Evolutionary conservation across 1,140 invertebrate genomes (phyloP).

Genomic region (Tetraneura akinire): DNA sequence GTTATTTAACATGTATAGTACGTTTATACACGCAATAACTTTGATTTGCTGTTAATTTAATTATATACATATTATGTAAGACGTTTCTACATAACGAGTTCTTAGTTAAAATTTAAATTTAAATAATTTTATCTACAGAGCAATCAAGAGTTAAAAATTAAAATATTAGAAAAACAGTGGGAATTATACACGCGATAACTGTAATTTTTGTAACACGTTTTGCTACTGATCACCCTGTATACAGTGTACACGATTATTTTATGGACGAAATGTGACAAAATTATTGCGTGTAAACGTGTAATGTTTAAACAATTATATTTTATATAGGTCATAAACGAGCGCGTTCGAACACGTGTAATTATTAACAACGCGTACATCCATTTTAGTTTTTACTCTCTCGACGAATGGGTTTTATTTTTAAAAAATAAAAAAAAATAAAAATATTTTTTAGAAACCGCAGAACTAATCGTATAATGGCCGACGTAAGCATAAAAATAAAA

Average conservation of each 20-base stretch:
- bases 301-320: not conserved
- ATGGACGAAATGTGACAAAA: not conserved
- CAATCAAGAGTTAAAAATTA: no score
- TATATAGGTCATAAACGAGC: not conserved
- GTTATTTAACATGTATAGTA: not conserved
- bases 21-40: not conserved
- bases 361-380: not conserved
- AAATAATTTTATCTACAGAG: no score
- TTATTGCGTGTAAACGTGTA: no score
- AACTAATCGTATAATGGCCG: not conserved
- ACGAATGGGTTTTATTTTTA: not conserved
- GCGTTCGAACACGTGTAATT: not conserved
- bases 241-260: no score
- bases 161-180: no score
- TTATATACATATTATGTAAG: no score
- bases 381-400: not conserved
- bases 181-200: not conserved
- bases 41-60: not conserved
- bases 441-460: not conserved
- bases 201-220: not conserved
- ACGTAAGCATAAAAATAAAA: conserved; percentile 9
- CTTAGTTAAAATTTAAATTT: no score
- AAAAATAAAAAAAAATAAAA: no score
- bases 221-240: not conserved
- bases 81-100: no score